Percentiles rank a stretch among this genome's conserved stretches.
Conservation (phyloP, 2,888 invertebrate species). For the Eristalis tenax region DNA sequence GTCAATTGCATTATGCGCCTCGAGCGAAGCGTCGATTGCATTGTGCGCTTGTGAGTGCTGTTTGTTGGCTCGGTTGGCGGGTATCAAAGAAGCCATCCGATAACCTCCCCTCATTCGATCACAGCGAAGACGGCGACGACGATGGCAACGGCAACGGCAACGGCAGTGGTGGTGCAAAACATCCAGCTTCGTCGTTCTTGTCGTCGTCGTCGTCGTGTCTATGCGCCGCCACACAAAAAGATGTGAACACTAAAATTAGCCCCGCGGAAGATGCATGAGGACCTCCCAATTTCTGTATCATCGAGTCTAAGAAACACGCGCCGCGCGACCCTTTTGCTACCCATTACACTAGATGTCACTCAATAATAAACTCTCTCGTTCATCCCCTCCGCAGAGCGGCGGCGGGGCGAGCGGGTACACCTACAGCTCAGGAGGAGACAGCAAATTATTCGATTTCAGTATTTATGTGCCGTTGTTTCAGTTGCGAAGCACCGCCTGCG, state of each 20-base stretch:
- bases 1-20: conserved; percentile 71
- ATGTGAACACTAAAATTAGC: conserved; percentile 68
- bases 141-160: too few species aligned
- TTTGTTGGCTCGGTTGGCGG: conserved; percentile 12
- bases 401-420: background rate
- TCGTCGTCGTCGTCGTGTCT: conserved; percentile 5
- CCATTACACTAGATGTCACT: conserved; percentile 65
- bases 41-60: conserved; percentile 29
- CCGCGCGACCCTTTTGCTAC: conserved; percentile 61
- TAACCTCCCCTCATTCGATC: conserved; percentile 52
- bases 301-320: conserved; percentile 12
- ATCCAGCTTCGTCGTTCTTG: conserved; percentile 10
- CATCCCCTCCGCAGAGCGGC: background rate
- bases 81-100: conserved; percentile 65
- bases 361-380: conserved; percentile 64
- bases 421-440: background rate
- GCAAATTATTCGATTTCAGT: conserved; percentile 51
- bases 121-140: conserved; percentile 7
- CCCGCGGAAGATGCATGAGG: conserved; percentile 61
- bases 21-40: conserved; percentile 63
- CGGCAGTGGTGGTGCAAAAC: background rate
- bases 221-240: conserved; percentile 36
- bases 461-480: conserved; percentile 20
- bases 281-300: conserved; percentile 64
- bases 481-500: conserved; percentile 7